Base-by-base conservation (phyloP, 1,140 invertebrate species). In the Pygmarrhopalites habei region DNA sequence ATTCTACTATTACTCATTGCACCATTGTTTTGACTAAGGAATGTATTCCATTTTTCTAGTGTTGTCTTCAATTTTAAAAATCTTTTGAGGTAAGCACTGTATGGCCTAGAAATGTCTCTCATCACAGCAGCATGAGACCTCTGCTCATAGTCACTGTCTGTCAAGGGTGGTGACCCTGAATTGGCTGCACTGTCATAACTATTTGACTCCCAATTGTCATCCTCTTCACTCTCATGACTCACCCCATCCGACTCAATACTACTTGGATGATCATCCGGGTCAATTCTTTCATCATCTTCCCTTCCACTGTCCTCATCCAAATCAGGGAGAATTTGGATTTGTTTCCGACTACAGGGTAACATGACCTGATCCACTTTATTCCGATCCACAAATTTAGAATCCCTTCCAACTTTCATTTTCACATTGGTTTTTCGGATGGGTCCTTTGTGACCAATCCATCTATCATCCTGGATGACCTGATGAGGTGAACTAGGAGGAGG, bases 11-110 rank as follows among this genome's bases (percentile, higher is more conserved):
- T 35, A 35, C 32, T 35, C 15, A 7, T 15, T 7, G 32, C 32
- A 5, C 15, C 5, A 35, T 35, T 35, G 19, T 62, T 52, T 25
- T 62, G 46, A 1, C 17, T 17, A 10, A 62, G 41, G 25, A 62
- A 56, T 35, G 25, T 44, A 25, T 62, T 52, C 60, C 60, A 62
- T 23, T 57, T 62, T 57, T 55, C 53, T 28, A 62, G 28, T 2
- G 52, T 62, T 30, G 26, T 12, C 21, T 62, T 55, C 1, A 62
- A 28, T 26, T 62, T 57, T 47, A 44, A 26, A 28, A 62, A 52
- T 26, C 60, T 3, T 32, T 57, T 62, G 5, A 62, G 49, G 35
- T 52, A 52, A 14, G 14, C 14, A 25, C 5, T 26, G 49, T 52
- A 52, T 14, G 49, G 49, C n/a, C 49, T 5, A 26, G 49, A 26